Base-by-base conservation (phyloP, 2,113 vertebrate genomes). In the Chunga burmeisteri region DNA sequence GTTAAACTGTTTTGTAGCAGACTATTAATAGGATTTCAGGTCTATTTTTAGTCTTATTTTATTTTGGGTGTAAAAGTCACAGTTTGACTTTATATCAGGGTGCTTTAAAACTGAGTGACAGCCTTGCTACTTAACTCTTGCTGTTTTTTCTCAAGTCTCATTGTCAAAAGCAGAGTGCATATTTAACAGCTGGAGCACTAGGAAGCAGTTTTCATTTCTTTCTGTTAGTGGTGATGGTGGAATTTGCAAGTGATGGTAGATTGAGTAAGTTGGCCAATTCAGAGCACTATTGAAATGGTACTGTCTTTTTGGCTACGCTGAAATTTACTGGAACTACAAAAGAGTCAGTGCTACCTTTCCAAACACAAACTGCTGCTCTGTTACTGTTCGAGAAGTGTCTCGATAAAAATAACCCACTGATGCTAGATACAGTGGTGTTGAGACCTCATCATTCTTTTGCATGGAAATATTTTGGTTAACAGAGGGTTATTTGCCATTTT, bases 1-100 rank as follows among this genome's bases (percentile, higher is more conserved):
- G 40, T 93, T 92, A 88, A 94, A 70, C 67, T 90, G 32, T 70
- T 96, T 65, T 88, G 62, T 91, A 59, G 21, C 49, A 95, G 58
- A 30, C 75, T 87, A 68, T 70, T 80, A 91, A 81, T 88, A 67
- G 86, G 50, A 61, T 81, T 65, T 16, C 30, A 68, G 26, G 21
- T 86, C 59, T 59, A 73, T 90, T 97, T 97, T 94, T 83, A 92
- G 67, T 66, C 29, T 72, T 4, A 10, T 90, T 10, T 81, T 85
- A 40, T 83, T 88, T 88, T 62, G 14, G 25, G 13, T 59, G 22
- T 61, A n/a, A 32, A 83, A 92, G 36, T 85, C 65, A 52, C 40
- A 72, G 61, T 38, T 50, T 89, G 65, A 52, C 27, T 88, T 85
- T 47, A 26, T 75, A 85, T 66, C 49, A 70, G 70, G 50, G 44